Evolutionary conservation across 2,113 vertebrate genomes (phyloP).

Genomic region (Notechis scutatus): DNA sequence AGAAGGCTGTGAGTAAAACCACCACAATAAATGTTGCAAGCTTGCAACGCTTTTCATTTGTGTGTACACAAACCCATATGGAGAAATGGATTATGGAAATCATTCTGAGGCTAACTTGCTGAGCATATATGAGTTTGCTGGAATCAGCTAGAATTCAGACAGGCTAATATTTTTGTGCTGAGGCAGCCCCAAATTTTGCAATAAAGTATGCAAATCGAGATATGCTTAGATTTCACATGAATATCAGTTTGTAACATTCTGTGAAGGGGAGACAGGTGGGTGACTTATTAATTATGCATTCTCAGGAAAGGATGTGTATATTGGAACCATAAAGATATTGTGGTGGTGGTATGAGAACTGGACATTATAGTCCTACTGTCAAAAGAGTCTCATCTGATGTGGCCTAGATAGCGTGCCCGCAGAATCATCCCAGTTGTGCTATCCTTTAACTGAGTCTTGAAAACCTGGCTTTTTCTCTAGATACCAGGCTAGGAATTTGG

Average conservation of each 20-base stretch:
- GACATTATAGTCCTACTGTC: neutral
- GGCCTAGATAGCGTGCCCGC: neutral
- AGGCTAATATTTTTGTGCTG: neutral
- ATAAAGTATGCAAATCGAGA: neutral
- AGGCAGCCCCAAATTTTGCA: neutral
- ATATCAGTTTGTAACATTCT: neutral
- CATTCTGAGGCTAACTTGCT: neutral
- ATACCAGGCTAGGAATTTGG: neutral
- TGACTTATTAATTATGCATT: neutral
- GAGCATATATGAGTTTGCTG: neutral
- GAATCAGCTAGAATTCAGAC: neutral
- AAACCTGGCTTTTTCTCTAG: neutral
- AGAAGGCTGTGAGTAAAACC: constrained; percentile 33
- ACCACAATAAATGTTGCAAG: constrained; percentile 16
- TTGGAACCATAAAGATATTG: neutral
- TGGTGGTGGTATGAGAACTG: neutral
- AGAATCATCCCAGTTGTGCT: neutral
- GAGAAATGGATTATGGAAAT: constrained; percentile 42
- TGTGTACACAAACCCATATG: constrained; percentile 16
- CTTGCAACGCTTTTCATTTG: constrained; percentile 41
- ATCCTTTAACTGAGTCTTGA: neutral
- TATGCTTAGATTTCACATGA: neutral
- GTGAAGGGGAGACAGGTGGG: neutral
- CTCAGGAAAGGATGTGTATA: neutral
- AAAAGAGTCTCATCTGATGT: neutral